Evolutionary conservation across 2,888 invertebrate species (phyloP), one percentile per base, ranked within the genome.

Genomic region (Heliconius ismenius): DNA sequence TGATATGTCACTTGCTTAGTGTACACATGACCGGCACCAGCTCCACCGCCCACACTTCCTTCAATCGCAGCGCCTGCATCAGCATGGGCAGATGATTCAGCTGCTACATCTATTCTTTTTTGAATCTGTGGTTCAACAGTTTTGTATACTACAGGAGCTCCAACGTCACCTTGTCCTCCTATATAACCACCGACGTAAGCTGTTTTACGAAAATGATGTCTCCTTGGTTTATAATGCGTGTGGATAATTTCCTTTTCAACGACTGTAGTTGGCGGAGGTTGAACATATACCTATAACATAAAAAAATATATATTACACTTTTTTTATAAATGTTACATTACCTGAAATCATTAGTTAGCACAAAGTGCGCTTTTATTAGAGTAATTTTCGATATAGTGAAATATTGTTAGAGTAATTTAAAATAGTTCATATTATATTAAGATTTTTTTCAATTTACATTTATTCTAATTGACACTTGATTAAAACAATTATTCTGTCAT

Each of bases 101-200:
- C n/a, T n/a, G n/a, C n/a, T n/a, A n/a, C n/a, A n/a, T n/a, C n/a
- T n/a, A n/a, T n/a, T n/a, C n/a, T n/a, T n/a, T n/a, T n/a, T n/a
- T n/a, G n/a, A n/a, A n/a, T 88, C 74, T 89, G 87, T 49, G 86
- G 86, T 73, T 87, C 85, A 9, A 85, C 81, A 63, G 82, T 82
- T 79, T 85, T 81, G 60, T 83, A 80, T 28, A 82, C 81, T 21
- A 81, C 81, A 69, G 85, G 83, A 15, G 83, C 84, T 21, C 80
- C 83, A 36, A 83, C 76, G 18, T 83, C 84, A 24, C 83, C 87
- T 21, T 84, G 85, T 72, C 84, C 86, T 11, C 88, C 90, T 62
- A 91, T 77, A 76, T 87, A 91, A 10, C 93, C 92, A 72, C 90
- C 89, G 63, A 92, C 77, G 80, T 86, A 90, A 7, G 89, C 88